phyloP scores from a whole-genome alignment of 2,888 invertebrate genomes.

The Iselma pallidipennis region DNA sequence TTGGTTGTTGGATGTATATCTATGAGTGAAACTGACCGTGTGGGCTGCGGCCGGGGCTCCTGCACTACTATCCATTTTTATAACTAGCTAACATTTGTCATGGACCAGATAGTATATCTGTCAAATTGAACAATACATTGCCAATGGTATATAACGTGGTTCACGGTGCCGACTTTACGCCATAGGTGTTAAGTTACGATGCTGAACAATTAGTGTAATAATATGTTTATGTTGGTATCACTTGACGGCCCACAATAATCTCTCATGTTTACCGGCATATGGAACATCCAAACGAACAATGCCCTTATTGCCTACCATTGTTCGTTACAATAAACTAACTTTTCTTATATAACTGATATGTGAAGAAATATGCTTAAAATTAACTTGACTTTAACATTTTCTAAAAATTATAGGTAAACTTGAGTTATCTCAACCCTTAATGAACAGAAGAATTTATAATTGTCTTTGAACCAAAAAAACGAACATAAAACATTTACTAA shows the following conservation, averaged over 20 bases:
- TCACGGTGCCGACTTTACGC: slow-evolving; percentile 46
- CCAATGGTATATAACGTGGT: slow-evolving; percentile 38
- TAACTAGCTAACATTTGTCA: slow-evolving; percentile 49
- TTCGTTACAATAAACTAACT: not conserved
- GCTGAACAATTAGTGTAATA: slow-evolving; percentile 53
- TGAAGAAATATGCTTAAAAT: too few species aligned
- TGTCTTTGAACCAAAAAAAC: not conserved
- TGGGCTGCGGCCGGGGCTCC: slow-evolving; percentile 49
- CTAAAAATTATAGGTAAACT: too few species aligned
- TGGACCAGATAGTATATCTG: slow-evolving; percentile 50
- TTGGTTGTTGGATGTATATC: slow-evolving; percentile 13
- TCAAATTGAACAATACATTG: slow-evolving; percentile 48
- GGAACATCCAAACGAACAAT: slow-evolving; percentile 27
- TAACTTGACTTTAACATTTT: too few species aligned
- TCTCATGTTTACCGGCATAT: slow-evolving; percentile 29
- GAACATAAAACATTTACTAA: not conserved
- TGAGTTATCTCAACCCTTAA: not conserved
- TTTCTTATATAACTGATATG: too few species aligned
- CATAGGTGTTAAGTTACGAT: slow-evolving; percentile 54
- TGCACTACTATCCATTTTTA: slow-evolving; percentile 42
- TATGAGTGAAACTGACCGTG: slow-evolving; percentile 35
- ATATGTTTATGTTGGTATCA: slow-evolving; percentile 48
- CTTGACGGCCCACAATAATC: slow-evolving; percentile 32
- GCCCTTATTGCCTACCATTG: not conserved
- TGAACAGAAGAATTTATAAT: not conserved